Conservation (phyloP, 2,797 vertebrate genomes). For the Hylomyscus alleni region DNA sequence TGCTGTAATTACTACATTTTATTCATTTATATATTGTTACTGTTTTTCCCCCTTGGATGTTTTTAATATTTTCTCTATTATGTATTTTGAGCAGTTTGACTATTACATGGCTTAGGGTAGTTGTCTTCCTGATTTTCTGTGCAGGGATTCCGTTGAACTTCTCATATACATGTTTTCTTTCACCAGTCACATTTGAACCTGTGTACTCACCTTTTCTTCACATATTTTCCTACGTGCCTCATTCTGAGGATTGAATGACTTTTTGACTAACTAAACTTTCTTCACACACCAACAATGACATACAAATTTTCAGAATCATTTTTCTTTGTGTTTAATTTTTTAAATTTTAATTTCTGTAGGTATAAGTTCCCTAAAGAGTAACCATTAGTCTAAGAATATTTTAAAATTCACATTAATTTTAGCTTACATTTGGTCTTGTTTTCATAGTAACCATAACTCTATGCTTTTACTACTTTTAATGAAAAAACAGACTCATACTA, state of each 20-base stretch:
- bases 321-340: not conserved
- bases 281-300: not conserved
- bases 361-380: not conserved
- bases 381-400: not conserved
- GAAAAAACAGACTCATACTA: not conserved
- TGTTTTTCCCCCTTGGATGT: not conserved
- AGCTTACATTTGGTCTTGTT: not conserved
- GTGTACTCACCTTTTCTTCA: not conserved
- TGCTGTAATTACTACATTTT: not conserved
- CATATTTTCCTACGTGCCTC: not conserved
- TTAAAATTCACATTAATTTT: not conserved
- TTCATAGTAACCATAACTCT: not conserved
- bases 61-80: not conserved
- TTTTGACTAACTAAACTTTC: not conserved
- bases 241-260: not conserved
- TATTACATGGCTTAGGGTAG: not conserved
- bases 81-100: not conserved
- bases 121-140: not conserved
- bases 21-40: not conserved
- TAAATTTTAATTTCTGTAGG: not conserved
- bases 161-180: not conserved
- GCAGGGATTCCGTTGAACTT: not conserved
- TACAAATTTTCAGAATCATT: not conserved
- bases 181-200: not conserved
- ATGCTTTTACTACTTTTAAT: not conserved